Base-by-base conservation (phyloP, 2,888 invertebrate genomes). In the Drosophila infuscata region DNA sequence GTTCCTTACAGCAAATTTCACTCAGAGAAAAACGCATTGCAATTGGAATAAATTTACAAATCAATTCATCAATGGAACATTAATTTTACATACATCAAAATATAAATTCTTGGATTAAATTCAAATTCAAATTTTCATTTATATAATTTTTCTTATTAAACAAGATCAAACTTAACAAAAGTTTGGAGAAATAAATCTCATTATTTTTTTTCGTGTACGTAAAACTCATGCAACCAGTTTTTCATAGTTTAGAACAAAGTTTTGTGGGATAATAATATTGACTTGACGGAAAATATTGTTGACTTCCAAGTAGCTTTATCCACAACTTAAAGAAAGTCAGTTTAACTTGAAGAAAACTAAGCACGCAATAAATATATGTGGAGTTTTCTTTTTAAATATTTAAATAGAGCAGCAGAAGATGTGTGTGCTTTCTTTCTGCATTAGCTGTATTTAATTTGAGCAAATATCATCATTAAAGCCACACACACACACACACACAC, bases 401-500 rank as follows among this genome's bases (percentile, higher is more conserved):
- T 29, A 29, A 29, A 38, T 29, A 36, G 36, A 54, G 17, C 25
- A 17, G 15, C 0, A 25, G 25, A 3, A 3, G 25, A 25, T 12
- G 15, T 53, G 20, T 15, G 35, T 35, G 63, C 43, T 61, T 57
- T 46, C 61, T 25, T 29, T 29, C 33, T n/a, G 29, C 36, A 54
- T 25, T 49, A 46, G 46, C 30, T 66, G 25, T 69, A 52, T 53
- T 76, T 62, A 30, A 56, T 66, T 63, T 49, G 35, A 17, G 70
- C 68, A 70, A 83, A 89, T 84, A 87, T 87, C 88, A 89, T 87
- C 84, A 89, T 89, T 79, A 87, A 68, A 65, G 70, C 20, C 73
- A 49, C 33, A 68, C 79, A 76, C 78, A 68, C 49, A 67, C 88
- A 81, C 74, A 25, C 25, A 25, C 25, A 25, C 25, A 25, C 25